Evolutionary conservation across 2,888 invertebrate genomes (phyloP).

Genomic region (Cordilura impudica): DNA sequence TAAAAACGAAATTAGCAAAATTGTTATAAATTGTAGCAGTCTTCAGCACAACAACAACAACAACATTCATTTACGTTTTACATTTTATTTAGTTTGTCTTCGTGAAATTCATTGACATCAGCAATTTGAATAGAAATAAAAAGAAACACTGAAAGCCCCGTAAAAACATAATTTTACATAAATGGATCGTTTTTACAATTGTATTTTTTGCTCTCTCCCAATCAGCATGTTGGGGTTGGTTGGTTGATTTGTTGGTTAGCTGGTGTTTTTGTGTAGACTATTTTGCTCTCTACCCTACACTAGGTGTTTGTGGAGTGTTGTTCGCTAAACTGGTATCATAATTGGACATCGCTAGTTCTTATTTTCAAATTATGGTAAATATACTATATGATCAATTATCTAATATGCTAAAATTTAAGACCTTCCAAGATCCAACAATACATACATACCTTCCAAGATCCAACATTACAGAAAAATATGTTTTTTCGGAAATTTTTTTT

Average conservation of each 20-base stretch:
- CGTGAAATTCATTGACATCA: constrained; percentile 53
- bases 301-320: background rate
- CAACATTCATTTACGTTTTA: background rate
- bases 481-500: too few species aligned
- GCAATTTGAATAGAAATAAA: constrained; percentile 9
- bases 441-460: too few species aligned
- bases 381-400: too few species aligned
- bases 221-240: constrained; percentile 31
- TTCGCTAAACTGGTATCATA: too few species aligned
- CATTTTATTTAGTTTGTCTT: constrained; percentile 39
- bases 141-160: background rate
- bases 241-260: background rate
- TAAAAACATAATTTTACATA: constrained; percentile 21
- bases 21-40: constrained; percentile 67
- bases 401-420: too few species aligned
- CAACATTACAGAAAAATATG: too few species aligned
- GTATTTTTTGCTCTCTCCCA: constrained; percentile 9
- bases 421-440: too few species aligned
- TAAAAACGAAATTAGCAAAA: constrained; percentile 64
- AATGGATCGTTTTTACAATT: constrained; percentile 8
- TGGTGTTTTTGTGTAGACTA: background rate
- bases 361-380: too few species aligned
- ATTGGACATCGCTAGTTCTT: too few species aligned
- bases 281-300: background rate
- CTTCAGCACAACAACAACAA: constrained; percentile 63